Evolutionary conservation across 92 coral and sea anemone genomes (phyloP), one percentile per base, ranked within the genome.

Genomic region (Diadumene lineata): DNA sequence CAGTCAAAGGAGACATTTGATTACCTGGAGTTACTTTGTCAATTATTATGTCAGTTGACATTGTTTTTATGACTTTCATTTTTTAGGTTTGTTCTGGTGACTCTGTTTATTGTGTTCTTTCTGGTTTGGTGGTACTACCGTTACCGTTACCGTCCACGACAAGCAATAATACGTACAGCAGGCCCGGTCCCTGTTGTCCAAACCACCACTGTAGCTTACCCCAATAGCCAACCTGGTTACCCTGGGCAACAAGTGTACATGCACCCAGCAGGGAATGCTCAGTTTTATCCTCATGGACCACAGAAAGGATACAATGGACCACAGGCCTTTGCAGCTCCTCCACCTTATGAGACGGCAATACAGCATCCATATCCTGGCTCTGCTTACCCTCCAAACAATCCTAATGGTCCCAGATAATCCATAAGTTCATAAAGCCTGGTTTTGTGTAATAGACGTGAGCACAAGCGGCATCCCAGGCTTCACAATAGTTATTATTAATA

Each of bases 101-200:
- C 79, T 53, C 17, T 85, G 68, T 79, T 79, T 50, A 43, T 91
- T 57, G 55, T 84, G 31, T 64, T 68, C 24, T 87, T 91, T 48
- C 50, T 91, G 15, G 56, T 86, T 31, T 96, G 99, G 91, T 96
- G 99, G 99, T 96, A 92, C 79, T 96, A 96, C 56, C 93, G 97
- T 34, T 90, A 90, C 58, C 97, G 93, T 50, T 87, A 92, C 66
- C 92, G 85, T 31, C 99, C 91, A 53, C 76, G 77, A 16, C 90
- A 87, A 10, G 89, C 64, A n/a, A 79, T 85, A 46, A 72, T 82
- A 11, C 58, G 64, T 1, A 31, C 66, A 7, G 51, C 66, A 65
- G 68, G 64, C 19, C 72, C 69, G 18, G 85, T 44, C 11, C 64
- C 75, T 18, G 66, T 72, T 0, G 32, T 32, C 1, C 56, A 74